phyloP scores from a whole-genome alignment of 2,888 invertebrate species.

The Leucoptera coffeella region DNA sequence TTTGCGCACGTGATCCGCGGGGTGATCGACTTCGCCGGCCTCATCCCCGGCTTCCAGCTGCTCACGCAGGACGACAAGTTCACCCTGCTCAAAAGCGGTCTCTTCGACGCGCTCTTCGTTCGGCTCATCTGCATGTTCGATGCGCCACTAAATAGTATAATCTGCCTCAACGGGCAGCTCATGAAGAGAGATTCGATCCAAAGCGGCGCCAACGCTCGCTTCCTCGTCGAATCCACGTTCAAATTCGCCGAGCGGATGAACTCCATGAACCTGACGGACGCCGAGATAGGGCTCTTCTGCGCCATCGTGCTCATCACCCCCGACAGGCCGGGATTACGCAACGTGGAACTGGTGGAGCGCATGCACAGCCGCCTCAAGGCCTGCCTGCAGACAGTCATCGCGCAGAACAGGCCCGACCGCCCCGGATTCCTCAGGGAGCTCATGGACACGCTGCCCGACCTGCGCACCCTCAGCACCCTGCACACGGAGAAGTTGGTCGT shows the following conservation, averaged over 20 bases:
- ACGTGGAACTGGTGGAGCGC: constrained; percentile 85
- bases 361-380: constrained; percentile 87
- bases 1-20: constrained; percentile 97
- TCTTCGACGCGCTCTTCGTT: constrained; percentile 94
- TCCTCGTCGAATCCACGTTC: constrained; percentile 96
- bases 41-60: constrained; percentile 93
- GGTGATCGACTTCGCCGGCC: constrained; percentile 96
- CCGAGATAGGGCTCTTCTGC: constrained; percentile 92
- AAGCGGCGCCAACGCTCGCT: constrained; percentile 89
- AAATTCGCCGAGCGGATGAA: constrained; percentile 96
- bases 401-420: constrained; percentile 78
- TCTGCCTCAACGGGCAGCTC: constrained; percentile 93
- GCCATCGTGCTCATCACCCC: constrained; percentile 94
- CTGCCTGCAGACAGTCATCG: constrained; percentile 79
- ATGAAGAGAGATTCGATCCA: constrained; percentile 90
- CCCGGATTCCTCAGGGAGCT: constrained; percentile 78
- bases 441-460: constrained; percentile 91
- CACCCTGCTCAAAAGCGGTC: constrained; percentile 91
- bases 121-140: constrained; percentile 96
- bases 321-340: constrained; percentile 94
- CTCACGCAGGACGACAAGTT: constrained; percentile 97
- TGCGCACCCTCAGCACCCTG: constrained; percentile 89
- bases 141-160: constrained; percentile 89
- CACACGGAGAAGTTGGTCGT: constrained; percentile 94
- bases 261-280: constrained; percentile 82